A percentile compares a stretch with the other conserved stretches of the same genome.
These are phyloP conservation scores for Chaetoderma sp. DNA, from an alignment of 2,888 invertebrate genomes.

Conservation along the genomic window DNA sequence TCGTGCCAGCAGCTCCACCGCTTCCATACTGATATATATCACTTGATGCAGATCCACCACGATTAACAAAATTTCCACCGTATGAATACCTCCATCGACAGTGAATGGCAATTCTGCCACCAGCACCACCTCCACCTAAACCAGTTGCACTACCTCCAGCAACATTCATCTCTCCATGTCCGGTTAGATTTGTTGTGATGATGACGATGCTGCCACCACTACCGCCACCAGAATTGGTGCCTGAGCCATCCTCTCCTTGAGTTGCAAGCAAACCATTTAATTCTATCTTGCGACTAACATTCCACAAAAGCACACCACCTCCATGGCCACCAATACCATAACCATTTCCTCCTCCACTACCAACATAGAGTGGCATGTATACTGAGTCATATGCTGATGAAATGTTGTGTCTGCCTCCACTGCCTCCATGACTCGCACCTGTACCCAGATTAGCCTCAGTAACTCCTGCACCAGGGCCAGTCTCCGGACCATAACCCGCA, in stretches of 20 bases:
- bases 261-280: conserved; percentile 48
- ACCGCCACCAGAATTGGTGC: conserved; percentile 49
- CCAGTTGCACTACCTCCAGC: conserved; percentile 44
- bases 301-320: conserved; percentile 51
- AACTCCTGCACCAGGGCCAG: conserved; percentile 43
- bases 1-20: conserved; percentile 54
- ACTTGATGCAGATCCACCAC: conserved; percentile 40
- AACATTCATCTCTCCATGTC: conserved; percentile 52
- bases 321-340: conserved; percentile 46
- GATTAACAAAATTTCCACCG: conserved; percentile 47
- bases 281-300: conserved; percentile 47
- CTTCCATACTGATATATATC: conserved; percentile 17
- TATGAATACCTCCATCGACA: conserved; percentile 49
- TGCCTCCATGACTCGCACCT: conserved; percentile 54
- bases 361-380: conserved; percentile 38
- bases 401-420: conserved; percentile 46
- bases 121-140: conserved; percentile 49
- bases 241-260: conserved; percentile 42
- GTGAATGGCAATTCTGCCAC: conserved; percentile 50
- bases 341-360: conserved; percentile 57
- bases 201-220: conserved; percentile 52
- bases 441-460: conserved; percentile 41
- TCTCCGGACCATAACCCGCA: conserved; percentile 39
- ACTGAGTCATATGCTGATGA: conserved; percentile 47
- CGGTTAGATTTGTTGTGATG: conserved; percentile 50